Evolutionary conservation across 2,888 invertebrate species (phyloP), one percentile per base, ranked within the genome.

Genomic region (Lysandra bellargus): DNA sequence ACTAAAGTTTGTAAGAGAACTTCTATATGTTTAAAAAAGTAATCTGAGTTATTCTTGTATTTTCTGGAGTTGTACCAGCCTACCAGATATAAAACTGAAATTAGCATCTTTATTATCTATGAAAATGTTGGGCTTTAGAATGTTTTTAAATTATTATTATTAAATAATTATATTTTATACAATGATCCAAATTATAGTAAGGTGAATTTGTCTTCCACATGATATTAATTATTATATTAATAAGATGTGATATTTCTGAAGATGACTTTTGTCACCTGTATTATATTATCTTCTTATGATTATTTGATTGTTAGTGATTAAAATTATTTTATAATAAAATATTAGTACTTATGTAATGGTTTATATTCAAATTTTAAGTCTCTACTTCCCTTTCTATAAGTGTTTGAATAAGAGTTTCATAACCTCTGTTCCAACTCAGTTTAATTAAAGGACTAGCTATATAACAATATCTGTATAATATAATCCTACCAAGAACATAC

Each of bases 221-320:
- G 53, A 75, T 75, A 75, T 49, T 44, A 14, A 57, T 57, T 17
- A 57, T 57, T 17, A 57, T 57, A 57, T 17, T 14, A 57, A 5
- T 64, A 75, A 76, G 53, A 76, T 76, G 76, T 76, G 76, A 76
- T 76, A 30, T 76, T 76, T 44, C 14, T 1, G 17, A 57, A 76
- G 30, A 76, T 57, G 76, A 75, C 75, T 75, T 57, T 76, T 53
- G 76, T 76, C 76, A 33, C 17, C 30, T 57, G 14, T 7, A 53
- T 69, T 33, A 5, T 33, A 37, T 69, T 69, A 76, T 57, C 57
- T 57, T 17, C 57, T 57, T 57, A 57, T 57, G 14, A 76, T 57
- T 49, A 75, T 44, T 49, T 33, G 33, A 57, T 74, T 44, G 49
- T 49, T 75, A 44, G 44, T 75, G 23, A 14, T 23, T 14, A 57